A percentile compares a stretch with the other conserved stretches of the same genome.
Evolutionary conservation across 1,140 invertebrate species (phyloP).

Genomic region (Kradibia gibbosae): DNA sequence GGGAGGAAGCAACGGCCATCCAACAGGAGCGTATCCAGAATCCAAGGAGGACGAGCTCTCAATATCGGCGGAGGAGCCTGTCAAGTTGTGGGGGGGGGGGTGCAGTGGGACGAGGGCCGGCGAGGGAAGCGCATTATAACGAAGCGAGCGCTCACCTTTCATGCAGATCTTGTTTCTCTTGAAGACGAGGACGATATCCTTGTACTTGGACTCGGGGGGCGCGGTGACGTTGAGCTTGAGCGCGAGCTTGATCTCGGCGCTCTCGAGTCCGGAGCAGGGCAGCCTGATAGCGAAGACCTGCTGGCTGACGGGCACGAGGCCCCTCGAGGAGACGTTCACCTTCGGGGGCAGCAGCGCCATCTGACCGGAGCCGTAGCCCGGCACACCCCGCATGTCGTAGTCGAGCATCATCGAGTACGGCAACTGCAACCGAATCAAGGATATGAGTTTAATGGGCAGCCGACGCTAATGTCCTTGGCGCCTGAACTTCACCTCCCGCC

Average conservation of each 20-base stretch:
- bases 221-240: slow-evolving; percentile 84
- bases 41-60: too few relatives aligned
- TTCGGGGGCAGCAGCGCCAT: slow-evolving; percentile 81
- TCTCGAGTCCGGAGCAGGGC: slow-evolving; percentile 83
- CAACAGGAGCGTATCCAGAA: too few relatives aligned
- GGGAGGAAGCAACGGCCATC: too few relatives aligned
- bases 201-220: slow-evolving; percentile 75
- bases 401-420: slow-evolving; percentile 84
- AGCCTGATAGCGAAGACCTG: slow-evolving; percentile 85
- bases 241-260: slow-evolving; percentile 83
- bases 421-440: slow-evolving; percentile 74
- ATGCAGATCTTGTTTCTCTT: slow-evolving; percentile 90
- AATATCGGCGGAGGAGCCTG: too few relatives aligned
- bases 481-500: background rate
- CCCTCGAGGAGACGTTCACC: slow-evolving; percentile 85
- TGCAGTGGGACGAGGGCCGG: background rate
- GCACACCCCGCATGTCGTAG: slow-evolving; percentile 79
- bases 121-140: too few relatives aligned
- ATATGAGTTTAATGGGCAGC: too few relatives aligned
- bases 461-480: background rate
- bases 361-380: slow-evolving; percentile 63
- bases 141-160: slow-evolving; percentile 78
- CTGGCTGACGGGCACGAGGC: slow-evolving; percentile 81
- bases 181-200: slow-evolving; percentile 84
- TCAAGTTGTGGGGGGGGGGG: too few relatives aligned